Base-by-base conservation (phyloP, 2,797 vertebrate species). In the Kryptopterus vitreolus region DNA sequence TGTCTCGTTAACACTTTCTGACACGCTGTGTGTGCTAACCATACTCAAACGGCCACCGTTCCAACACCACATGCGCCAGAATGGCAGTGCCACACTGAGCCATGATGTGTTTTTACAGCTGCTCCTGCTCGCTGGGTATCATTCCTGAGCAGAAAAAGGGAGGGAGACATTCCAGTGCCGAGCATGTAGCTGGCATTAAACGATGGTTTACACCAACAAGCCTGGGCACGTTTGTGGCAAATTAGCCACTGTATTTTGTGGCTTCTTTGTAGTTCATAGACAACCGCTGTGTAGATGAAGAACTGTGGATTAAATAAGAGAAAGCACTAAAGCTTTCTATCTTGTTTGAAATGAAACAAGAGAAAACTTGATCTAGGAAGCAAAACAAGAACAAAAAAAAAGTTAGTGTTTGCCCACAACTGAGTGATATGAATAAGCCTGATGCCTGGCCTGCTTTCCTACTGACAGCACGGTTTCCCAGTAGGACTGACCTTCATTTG, bases 201-300 rank as follows among this genome's bases (percentile, higher is more conserved):
- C 72, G 77, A 62, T 80, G 85, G 81, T 86, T 88, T 83, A 79
- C 74, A 33, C 78, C 73, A 86, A 85, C 89, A 85, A 86, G 90
- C 87, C 77, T 48, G 80, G 84, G 78, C 90, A 90, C n/a, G 89
- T 86, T 73, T 35, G 53, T 76, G 58, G 82, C 76, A 84, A 88
- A 90, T 89, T 88, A 89, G 88, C 87, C 80, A 83, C 84, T 76
- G 75, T 75, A 85, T 82, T 85, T 82, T 87, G 86, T 82, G 83
- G 86, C 82, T 80, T 76, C 73, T 79, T 87, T 86, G 70, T 83
- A 84, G 50, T 77, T 66, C 66, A 85, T 81, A 88, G 83, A 76
- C 83, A 80, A 38, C 75, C 20, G 48, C 63, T 38, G 82, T 63
- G 75, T 53, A 66, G 24, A 29, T 76, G 59, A 82, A 71, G 76